Conservation (phyloP, 2,113 vertebrate species). For the Pontoporia blainvillei region DNA sequence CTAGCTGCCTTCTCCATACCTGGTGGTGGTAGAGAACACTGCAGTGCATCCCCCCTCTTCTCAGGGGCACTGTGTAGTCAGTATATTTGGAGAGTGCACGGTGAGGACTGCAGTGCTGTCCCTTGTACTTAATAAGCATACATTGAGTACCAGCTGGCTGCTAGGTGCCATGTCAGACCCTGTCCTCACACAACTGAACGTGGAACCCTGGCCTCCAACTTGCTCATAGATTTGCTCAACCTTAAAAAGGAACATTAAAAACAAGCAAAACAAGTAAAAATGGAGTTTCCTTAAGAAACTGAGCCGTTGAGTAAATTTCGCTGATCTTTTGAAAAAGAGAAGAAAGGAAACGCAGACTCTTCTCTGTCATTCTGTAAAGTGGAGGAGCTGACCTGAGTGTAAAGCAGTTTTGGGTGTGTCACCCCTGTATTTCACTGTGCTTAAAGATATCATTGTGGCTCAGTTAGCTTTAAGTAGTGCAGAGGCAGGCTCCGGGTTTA, state of each 20-base stretch:
- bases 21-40: too few relatives aligned
- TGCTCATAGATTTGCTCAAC: neutral
- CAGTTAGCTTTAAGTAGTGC: neutral
- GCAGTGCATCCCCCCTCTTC: accelerated
- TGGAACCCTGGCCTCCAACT: neutral
- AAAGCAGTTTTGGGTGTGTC: neutral
- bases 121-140: neutral
- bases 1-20: neutral
- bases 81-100: accelerated
- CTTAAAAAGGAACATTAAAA: neutral
- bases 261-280: neutral
- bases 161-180: accelerated
- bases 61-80: neutral
- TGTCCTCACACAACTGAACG: neutral
- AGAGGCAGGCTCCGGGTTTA: neutral
- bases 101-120: neutral
- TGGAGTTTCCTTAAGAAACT: neutral
- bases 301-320: neutral
- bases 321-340: neutral
- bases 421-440: neutral
- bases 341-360: neutral
- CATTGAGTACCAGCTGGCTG: neutral
- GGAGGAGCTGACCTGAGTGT: neutral
- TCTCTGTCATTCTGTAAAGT: neutral
- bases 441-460: neutral